Conservation (phyloP, 2,797 vertebrate genomes). For the Sebastes hubbsi region DNA sequence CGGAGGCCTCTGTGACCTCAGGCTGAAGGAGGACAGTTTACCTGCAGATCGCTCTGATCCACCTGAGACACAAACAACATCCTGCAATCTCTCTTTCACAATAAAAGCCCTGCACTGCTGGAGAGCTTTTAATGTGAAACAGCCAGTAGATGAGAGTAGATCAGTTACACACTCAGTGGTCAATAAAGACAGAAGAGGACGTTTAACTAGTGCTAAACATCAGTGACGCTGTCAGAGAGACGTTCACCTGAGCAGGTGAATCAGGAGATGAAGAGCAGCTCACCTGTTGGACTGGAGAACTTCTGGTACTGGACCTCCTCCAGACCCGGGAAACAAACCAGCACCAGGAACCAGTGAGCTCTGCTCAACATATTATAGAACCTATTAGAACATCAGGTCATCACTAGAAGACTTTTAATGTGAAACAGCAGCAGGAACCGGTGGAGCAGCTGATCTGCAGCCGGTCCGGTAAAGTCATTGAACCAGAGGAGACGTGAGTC, state of each 20-base stretch:
- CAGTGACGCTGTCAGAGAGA: too few species aligned
- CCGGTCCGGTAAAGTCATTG: too few species aligned
- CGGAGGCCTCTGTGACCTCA: conserved; percentile 28
- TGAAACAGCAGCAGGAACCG: neutral
- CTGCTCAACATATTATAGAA: conserved; percentile 65
- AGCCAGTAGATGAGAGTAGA: too few species aligned
- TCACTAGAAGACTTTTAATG: neutral
- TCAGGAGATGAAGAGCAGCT: neutral
- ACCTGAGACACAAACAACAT: conserved; percentile 38
- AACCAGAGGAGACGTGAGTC: too few species aligned
- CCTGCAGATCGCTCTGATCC: neutral
- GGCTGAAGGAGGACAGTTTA: neutral
- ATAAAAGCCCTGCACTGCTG: neutral
- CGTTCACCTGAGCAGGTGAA: neutral
- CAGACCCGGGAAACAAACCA: conserved; percentile 94
- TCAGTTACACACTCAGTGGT: too few species aligned
- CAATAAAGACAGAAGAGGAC: too few species aligned
- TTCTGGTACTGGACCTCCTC: conserved; percentile 81
- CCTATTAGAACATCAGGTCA: neutral
- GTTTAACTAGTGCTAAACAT: too few species aligned
- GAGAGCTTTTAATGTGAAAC: neutral
- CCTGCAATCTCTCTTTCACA: neutral
- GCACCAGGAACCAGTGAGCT: conserved; percentile 94
- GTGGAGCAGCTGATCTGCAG: too few species aligned
- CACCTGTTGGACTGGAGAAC: conserved; percentile 48